Conservation (phyloP, 2,888 invertebrate genomes). For the Gastrophysa polygoni region DNA sequence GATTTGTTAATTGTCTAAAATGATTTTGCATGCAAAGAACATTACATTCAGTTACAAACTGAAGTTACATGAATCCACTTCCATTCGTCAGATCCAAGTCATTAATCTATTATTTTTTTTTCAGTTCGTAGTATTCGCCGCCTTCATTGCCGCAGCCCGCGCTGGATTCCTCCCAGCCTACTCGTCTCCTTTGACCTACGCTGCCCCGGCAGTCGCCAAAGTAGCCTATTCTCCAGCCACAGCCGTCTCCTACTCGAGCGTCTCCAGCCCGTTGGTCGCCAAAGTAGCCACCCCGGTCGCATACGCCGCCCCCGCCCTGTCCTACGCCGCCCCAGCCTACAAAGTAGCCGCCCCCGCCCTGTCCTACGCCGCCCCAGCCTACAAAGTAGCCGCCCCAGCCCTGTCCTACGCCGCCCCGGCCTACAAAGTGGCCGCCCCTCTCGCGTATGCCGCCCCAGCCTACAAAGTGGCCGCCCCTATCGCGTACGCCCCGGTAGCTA, state of each 20-base stretch:
- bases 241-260: constrained; percentile 45
- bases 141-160: constrained; percentile 41
- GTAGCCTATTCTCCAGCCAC: constrained; percentile 38
- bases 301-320: constrained; percentile 53
- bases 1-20: too few species aligned
- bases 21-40: too few species aligned
- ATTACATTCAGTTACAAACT: too few species aligned
- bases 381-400: constrained; percentile 25
- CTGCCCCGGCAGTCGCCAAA: constrained; percentile 27
- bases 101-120: constrained; percentile 23
- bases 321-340: constrained; percentile 51
- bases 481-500: constrained; percentile 37
- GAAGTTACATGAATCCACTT: too few species aligned
- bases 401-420: constrained; percentile 28
- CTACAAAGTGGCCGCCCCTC: constrained; percentile 39
- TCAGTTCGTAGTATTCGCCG: constrained; percentile 45
- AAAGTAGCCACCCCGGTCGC: constrained; percentile 45
- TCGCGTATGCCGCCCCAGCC: constrained; percentile 28
- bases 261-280: constrained; percentile 48
- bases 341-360: constrained; percentile 37
- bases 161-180: constrained; percentile 38
- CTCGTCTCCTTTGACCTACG: constrained; percentile 33
- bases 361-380: constrained; percentile 24
- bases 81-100: too few species aligned
- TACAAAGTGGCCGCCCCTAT: constrained; percentile 30